These are phyloP conservation scores for Philhelius pedissequus DNA, from an alignment of 2,888 invertebrate genomes.

Conservation along the genomic window DNA sequence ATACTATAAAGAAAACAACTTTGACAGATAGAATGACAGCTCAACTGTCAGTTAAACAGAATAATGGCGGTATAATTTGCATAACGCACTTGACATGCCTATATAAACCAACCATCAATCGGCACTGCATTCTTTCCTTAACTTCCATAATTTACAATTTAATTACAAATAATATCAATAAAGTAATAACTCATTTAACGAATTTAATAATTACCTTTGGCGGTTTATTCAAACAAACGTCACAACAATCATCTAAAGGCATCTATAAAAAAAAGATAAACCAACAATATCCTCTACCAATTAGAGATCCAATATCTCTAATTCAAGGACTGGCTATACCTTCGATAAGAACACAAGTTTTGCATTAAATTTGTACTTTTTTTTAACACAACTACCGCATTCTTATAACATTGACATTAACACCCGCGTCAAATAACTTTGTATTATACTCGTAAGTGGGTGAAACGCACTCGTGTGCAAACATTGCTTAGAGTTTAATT, in stretches of 20 bases:
- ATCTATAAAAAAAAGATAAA: background rate
- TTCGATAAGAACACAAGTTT: background rate
- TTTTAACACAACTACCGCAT: slow-evolving; percentile 44
- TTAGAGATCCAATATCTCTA: background rate
- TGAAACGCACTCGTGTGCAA: slow-evolving; percentile 33
- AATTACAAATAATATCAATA: slow-evolving; percentile 26
- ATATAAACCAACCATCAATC: background rate
- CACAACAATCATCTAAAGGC: background rate
- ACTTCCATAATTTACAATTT: slow-evolving; percentile 39
- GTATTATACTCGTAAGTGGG: slow-evolving; percentile 6
- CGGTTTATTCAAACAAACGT: slow-evolving; percentile 14
- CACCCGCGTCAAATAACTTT: slow-evolving; percentile 30
- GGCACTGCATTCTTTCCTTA: slow-evolving; percentile 7
- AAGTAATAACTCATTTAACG: slow-evolving; percentile 28
- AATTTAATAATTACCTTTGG: slow-evolving; percentile 5
- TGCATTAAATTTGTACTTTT: slow-evolving; percentile 3
- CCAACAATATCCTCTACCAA: background rate
- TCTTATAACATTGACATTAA: slow-evolving; percentile 37
- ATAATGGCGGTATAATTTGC: slow-evolving; percentile 54
- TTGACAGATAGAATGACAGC: slow-evolving; percentile 62
- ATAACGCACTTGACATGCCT: slow-evolving; percentile 60
- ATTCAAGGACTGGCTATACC: slow-evolving; percentile 34
- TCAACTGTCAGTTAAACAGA: slow-evolving; percentile 36
- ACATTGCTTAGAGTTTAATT: slow-evolving; percentile 24
- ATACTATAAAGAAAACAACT: slow-evolving; percentile 35